Percentiles rank a stretch among this genome's conserved stretches.
Conservation (phyloP, 1,140 invertebrate species). For the Mizuhopecten yessoensis region DNA sequence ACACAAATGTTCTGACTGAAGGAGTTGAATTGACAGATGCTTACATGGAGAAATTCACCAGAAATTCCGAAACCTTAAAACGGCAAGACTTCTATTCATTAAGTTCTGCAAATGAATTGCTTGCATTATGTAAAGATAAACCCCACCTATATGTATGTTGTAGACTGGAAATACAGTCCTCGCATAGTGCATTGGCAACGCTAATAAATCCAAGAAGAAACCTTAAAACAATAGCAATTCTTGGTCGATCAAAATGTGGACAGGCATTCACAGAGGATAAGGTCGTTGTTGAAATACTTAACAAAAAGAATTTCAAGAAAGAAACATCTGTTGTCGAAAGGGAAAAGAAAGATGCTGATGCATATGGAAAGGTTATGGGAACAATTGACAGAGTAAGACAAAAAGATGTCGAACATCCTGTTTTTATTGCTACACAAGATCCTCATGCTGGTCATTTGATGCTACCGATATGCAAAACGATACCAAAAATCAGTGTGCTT, state of each 20-base stretch:
- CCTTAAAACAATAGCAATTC: conserved; percentile 65
- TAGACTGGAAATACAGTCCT: conserved; percentile 58
- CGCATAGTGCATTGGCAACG: conserved; percentile 60
- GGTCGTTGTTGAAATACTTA: conserved; percentile 75
- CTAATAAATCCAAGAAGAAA: conserved; percentile 54
- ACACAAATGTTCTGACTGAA: neutral
- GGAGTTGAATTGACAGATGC: neutral
- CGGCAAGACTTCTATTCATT: neutral
- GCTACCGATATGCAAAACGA: conserved; percentile 70
- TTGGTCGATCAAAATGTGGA: conserved; percentile 71
- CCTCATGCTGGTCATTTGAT: conserved; percentile 67
- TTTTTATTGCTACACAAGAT: conserved; percentile 71
- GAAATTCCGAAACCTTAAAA: neutral
- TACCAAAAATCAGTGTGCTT: conserved; percentile 73
- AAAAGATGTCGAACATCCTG: conserved; percentile 59
- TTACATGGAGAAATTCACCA: neutral
- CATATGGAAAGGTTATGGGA: neutral
- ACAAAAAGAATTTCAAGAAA: neutral
- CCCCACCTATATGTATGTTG: conserved; percentile 60
- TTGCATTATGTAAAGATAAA: conserved; percentile 45
- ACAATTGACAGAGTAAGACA: neutral
- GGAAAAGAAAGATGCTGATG: neutral
- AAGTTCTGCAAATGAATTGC: neutral
- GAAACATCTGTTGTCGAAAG: neutral
- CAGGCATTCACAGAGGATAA: conserved; percentile 76